Base-by-base conservation (phyloP, 2,888 invertebrate genomes). In the Alloplasta piceator region DNA sequence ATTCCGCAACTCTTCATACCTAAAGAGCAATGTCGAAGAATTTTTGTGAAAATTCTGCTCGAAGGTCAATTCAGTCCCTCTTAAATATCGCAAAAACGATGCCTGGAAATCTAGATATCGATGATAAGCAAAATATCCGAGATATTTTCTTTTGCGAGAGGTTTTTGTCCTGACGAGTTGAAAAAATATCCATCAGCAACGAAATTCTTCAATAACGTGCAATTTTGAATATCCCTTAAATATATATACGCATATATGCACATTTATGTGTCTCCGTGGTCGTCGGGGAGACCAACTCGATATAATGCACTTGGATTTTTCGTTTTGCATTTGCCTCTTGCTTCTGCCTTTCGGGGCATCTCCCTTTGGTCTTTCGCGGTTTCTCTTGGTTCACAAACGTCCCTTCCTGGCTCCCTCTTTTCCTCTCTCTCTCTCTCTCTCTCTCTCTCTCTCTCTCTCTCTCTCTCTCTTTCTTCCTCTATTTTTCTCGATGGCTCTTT, bases 261-360 rank as follows among this genome's bases (percentile, higher is more conserved):
- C 85, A 86, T 87, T 84, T 87, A 86, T 86, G 86, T 85, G 85
- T 88, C 83, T 81, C 26, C 80, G 75, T 67, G 78, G 83, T 86
- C 83, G 85, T 85, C 84, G 87, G 60, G 83, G 82, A 82, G 86
- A 82, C 83, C 84, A 86, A 83, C 85, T 86, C 88, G 90, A 90
- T 91, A 90, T 89, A 90, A 87, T 85, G 86, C 84, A 86, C 87
- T 84, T 78, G 85, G 89, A 90, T 90, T 67, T 87, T 91, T 90
- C 88, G 84, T 90, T 91, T 91, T 91, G 88, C 85, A 81, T 78
- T 75, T 85, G 86, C 85, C 82, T 84, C 85, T 83, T 80, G 83
- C 85, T 84, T 80, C 84, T 85, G 84, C 83, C 87, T 85, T 87
- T 87, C 85, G 89, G 88, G 26, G 26, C 26, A 89, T 89, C 89